These are phyloP conservation scores for Podarcis lilfordi DNA, from an alignment of 2,797 vertebrate genomes.

Conservation along the genomic window DNA sequence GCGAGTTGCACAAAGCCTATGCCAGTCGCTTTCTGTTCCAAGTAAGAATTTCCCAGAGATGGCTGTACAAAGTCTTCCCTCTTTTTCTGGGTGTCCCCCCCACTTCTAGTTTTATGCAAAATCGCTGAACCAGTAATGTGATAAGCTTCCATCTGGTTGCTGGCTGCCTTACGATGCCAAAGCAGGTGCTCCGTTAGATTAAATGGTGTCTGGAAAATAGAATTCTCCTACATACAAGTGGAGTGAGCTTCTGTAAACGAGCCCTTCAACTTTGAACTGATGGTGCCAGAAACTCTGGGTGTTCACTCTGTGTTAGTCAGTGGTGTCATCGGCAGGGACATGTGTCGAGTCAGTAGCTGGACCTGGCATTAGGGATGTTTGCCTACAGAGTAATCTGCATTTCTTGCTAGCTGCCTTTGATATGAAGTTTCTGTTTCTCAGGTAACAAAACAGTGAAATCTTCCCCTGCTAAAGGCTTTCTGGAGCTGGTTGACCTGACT, in stretches of 20 bases:
- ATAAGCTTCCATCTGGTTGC: conserved; percentile 4
- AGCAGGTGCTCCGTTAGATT: conserved; percentile 6
- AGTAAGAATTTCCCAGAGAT: not conserved
- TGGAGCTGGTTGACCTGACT: conserved; percentile 91
- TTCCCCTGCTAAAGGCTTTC: conserved; percentile 82
- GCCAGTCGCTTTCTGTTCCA: not conserved
- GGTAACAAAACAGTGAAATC: conserved; percentile 90
- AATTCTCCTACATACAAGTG: not conserved
- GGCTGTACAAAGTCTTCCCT: not conserved
- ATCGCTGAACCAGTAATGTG: not conserved
- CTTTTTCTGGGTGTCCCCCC: not conserved
- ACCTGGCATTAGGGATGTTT: not conserved
- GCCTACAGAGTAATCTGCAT: conserved; percentile 27
- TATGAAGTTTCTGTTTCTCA: conserved; percentile 92
- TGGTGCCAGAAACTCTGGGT: not conserved
- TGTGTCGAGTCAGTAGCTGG: not conserved
- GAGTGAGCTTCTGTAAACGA: not conserved
- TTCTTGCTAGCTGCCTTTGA: conserved; percentile 79
- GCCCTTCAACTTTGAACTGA: not conserved
- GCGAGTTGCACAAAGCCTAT: not conserved
- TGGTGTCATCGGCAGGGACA: not conserved
- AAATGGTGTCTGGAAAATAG: not conserved
- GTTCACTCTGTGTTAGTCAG: not conserved
- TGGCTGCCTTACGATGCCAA: not conserved
- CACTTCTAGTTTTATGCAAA: not conserved